Evolutionary conservation across 2,888 invertebrate genomes (phyloP), one percentile per base, ranked within the genome.

Genomic region (Gryllus longicercus): DNA sequence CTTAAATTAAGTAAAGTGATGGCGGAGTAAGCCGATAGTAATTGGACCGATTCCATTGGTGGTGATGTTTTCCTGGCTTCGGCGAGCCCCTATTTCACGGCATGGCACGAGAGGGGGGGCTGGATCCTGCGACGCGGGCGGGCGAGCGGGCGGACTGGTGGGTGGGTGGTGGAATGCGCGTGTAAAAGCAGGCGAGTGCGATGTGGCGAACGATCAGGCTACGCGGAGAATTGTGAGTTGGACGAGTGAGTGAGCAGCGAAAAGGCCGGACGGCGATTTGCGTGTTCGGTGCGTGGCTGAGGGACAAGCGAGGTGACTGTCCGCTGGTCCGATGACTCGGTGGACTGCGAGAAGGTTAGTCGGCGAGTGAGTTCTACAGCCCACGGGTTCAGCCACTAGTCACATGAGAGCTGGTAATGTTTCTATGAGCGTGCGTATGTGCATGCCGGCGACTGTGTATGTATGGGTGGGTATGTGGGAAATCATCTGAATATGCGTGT

Each of bases 221-320:
- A 8, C 38, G 38, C 38, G 38, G 38, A 38, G 38, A 8, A 8
- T 38, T 38, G 5, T 77, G 77, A 77, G 50, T 77, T 50, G n/a
- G 25, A 21, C 50, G 50, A 77, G 25, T 77, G 77, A 79, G 76
- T 76, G 51, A 23, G 38, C 75, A 75, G 76, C 38, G 79, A 50
- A 51, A 38, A 75, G 23, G 75, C 50, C 51, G n/a, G 38, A 21
- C 51, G 79, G 74, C 76, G 49, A 76, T 79, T 79, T 51, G 25
- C 38, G 21, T 23, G 49, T 50, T 50, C 50, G 74, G 51, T 51
- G 75, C 79, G 50, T 76, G 79, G 75, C 51, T 79, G 38, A 38
- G 38, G 38, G 12, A 3, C 12, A 38, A 38, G 38, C 38, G 38
- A 38, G 5, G 38, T 38, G 38, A 38, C 5, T 38, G 38, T 38